Conservation (phyloP, 2,113 vertebrate genomes). For the Bufo gargarizans region DNA sequence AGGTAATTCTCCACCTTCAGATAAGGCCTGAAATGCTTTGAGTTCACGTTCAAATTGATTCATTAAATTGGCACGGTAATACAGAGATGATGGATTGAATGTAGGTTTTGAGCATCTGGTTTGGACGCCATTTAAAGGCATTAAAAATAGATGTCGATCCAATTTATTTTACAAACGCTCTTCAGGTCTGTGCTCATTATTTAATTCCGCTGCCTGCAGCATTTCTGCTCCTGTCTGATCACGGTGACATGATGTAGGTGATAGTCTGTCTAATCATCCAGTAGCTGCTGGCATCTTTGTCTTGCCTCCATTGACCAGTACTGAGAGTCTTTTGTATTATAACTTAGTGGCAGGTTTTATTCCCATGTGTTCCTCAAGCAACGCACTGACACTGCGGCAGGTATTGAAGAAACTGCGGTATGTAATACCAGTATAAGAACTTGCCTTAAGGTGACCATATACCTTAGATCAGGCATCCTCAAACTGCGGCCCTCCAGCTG, state of each 20-base stretch:
- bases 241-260: slow-evolving; percentile 16
- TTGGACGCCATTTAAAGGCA: background rate
- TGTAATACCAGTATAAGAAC: background rate
- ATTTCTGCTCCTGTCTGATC: slow-evolving; percentile 5
- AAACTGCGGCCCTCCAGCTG: too few relatives aligned
- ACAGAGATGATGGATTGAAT: background rate
- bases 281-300: background rate
- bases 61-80: background rate
- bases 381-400: background rate
- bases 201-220: slow-evolving; percentile 3
- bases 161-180: slow-evolving; percentile 10
- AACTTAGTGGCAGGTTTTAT: background rate
- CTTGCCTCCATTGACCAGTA: background rate
- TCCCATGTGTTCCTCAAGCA: background rate
- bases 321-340: background rate
- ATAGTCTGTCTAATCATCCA: slow-evolving; percentile 22
- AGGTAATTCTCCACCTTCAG: background rate
- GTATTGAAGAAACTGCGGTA: too few relatives aligned
- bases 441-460: background rate
- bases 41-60: background rate
- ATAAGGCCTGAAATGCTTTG: background rate
- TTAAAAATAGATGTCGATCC: slow-evolving; percentile 15
- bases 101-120: background rate
- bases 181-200: background rate
- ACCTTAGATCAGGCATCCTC: too few relatives aligned